These are phyloP conservation scores for Platorchestia sp. DNA, from an alignment of 1,140 invertebrate species.

Conservation along the genomic window DNA sequence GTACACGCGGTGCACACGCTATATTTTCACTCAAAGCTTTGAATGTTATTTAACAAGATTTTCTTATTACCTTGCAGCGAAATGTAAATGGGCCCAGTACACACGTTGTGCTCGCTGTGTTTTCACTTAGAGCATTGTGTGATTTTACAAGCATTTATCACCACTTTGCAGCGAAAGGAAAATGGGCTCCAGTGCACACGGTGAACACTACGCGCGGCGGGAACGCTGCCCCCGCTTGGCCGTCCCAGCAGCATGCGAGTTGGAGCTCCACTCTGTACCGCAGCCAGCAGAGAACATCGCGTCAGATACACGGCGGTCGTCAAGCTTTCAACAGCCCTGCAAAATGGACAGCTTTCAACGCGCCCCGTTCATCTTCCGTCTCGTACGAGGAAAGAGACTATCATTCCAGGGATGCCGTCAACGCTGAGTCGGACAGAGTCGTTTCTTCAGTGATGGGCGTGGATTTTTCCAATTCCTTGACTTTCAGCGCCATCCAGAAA, in stretches of 20 bases:
- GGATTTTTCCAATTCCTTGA: conserved; percentile 58
- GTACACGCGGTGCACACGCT: no score
- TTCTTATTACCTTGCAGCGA: neutral
- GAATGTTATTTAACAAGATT: neutral
- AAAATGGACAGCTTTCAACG: neutral
- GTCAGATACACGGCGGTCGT: neutral
- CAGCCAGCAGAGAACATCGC: neutral
- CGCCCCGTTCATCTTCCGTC: neutral
- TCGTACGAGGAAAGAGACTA: conserved; percentile 53
- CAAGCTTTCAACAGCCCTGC: neutral
- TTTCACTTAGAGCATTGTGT: neutral
- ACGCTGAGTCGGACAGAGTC: neutral
- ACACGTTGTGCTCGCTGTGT: neutral
- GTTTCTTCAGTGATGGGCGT: conserved; percentile 58
- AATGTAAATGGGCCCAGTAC: conserved; percentile 31
- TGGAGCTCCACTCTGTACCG: neutral
- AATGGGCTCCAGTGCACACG: conserved; percentile 20
- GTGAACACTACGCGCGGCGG: neutral
- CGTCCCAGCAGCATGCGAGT: neutral
- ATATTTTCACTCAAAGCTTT: neutral
- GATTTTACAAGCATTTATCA: neutral
- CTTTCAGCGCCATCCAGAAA: conserved; percentile 56
- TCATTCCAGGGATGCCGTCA: conserved; percentile 44
- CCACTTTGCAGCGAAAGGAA: neutral
- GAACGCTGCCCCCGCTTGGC: neutral